Conservation (phyloP, 2,888 invertebrate species). For the Malacosoma neustria region DNA sequence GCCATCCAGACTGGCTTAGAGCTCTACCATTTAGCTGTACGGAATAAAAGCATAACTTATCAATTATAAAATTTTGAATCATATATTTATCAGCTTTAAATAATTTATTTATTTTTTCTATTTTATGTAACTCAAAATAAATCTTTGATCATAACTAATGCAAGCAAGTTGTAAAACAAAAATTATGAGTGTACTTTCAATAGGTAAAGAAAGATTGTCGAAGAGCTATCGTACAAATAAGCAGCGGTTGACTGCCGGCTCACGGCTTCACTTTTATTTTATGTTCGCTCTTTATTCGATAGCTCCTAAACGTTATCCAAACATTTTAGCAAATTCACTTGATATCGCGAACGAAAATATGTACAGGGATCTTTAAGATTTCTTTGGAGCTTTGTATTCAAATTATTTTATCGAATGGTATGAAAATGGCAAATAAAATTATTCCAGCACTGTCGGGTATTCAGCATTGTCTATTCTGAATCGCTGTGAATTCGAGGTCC, state of each 20-base stretch:
- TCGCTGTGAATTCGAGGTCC: too few species aligned
- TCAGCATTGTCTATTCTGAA: too few species aligned
- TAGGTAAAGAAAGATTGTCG: conserved; percentile 52
- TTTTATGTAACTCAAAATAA: too few species aligned
- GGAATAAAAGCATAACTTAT: too few species aligned
- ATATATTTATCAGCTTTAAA: too few species aligned
- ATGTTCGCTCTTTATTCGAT: conserved; percentile 31
- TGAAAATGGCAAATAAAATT: too few species aligned
- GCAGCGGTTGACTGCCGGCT: conserved; percentile 31
- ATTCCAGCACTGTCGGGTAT: too few species aligned
- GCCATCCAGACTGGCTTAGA: too few species aligned
- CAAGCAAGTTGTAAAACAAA: conserved; percentile 69
- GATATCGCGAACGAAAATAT: neutral
- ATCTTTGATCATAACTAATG: too few species aligned
- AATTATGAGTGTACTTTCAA: conserved; percentile 65
- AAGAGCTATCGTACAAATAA: conserved; percentile 65
- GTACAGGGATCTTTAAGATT: neutral
- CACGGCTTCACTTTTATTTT: conserved; percentile 32
- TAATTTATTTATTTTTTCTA: too few species aligned
- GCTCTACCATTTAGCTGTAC: too few species aligned
- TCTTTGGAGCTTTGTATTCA: neutral
- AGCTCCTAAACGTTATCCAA: conserved; percentile 22
- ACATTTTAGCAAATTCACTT: conserved; percentile 11
- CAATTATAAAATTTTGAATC: too few species aligned
- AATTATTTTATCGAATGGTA: neutral